A percentile compares a stretch with the other conserved stretches of the same genome.
phyloP scores from a whole-genome alignment of 2,113 vertebrate species.

The Zosterops borbonicus region DNA sequence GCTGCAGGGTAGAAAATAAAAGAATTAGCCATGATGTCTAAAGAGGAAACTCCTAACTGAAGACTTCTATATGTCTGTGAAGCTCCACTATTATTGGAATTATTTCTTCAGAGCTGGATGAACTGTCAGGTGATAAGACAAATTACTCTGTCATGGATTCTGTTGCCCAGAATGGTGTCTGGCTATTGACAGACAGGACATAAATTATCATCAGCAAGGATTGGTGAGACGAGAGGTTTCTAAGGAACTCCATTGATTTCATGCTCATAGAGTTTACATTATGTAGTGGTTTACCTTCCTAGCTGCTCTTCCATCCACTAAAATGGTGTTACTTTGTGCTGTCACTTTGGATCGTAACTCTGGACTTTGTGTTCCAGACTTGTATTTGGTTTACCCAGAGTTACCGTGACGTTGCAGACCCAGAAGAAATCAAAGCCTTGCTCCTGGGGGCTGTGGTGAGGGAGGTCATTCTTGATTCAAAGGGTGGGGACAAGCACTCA shows the following conservation, averaged over 20 bases:
- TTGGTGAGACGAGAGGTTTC: not conserved
- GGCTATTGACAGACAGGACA: not conserved
- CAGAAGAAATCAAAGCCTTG: not conserved
- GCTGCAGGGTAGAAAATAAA: not conserved
- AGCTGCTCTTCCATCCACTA: not conserved
- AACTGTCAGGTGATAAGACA: not conserved
- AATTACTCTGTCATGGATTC: not conserved
- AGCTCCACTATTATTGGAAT: not conserved
- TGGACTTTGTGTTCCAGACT: not conserved
- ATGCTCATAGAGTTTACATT: not conserved
- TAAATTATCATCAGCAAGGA: not conserved
- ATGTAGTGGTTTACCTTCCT: not conserved
- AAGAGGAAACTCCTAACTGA: not conserved
- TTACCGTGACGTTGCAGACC: not conserved
- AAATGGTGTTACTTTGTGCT: not conserved
- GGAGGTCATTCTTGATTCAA: not conserved
- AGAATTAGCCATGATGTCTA: not conserved
- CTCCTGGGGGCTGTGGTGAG: not conserved
- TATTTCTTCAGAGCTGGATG: not conserved
- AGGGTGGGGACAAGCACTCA: not conserved
- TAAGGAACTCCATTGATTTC: slow-evolving; percentile 1
- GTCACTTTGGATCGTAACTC: not conserved
- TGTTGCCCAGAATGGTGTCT: not conserved
- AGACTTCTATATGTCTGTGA: not conserved
- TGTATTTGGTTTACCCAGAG: not conserved